These are phyloP conservation scores for Crotalus horridus DNA, from an alignment of 2,113 vertebrate genomes.

Conservation along the genomic window DNA sequence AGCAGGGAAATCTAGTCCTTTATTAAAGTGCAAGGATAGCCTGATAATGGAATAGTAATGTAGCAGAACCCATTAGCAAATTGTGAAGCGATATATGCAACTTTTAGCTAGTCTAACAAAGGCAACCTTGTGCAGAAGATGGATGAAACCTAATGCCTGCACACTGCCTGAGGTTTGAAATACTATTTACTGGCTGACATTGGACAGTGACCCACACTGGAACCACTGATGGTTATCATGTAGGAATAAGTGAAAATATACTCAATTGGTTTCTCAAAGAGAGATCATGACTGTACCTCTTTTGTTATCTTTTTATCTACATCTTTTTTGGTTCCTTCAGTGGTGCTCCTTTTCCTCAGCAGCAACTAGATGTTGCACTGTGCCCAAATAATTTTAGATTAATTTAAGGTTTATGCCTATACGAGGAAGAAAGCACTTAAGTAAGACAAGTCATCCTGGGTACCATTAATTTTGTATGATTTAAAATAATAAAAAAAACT, in stretches of 20 bases:
- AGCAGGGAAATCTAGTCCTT: constrained; percentile 9
- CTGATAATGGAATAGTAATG: constrained; percentile 14
- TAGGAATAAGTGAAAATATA: constrained; percentile 44
- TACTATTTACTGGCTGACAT: constrained; percentile 35
- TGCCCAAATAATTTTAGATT: constrained; percentile 12
- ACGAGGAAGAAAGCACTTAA: background rate
- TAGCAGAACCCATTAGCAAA: constrained; percentile 25
- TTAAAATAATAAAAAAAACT: background rate
- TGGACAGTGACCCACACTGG: constrained; percentile 35
- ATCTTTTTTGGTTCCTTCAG: background rate
- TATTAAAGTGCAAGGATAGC: constrained; percentile 12
- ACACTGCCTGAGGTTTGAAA: constrained; percentile 30
- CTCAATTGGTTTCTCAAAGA: constrained; percentile 34
- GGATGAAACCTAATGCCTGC: constrained; percentile 23
- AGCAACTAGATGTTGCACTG: background rate
- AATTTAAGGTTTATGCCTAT: constrained; percentile 3
- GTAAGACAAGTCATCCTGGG: constrained; percentile 7
- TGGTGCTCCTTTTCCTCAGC: constrained; percentile 6
- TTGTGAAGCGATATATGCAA: constrained; percentile 24
- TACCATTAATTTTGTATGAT: background rate
- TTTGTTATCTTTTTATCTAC: background rate
- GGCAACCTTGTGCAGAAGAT: constrained; percentile 25
- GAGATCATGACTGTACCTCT: constrained; percentile 24
- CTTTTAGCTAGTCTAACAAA: constrained; percentile 37
- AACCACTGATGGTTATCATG: constrained; percentile 48